These are phyloP conservation scores for Cyphomyrus discorhynchus DNA, from an alignment of 2,113 vertebrate genomes.

Conservation along the genomic window DNA sequence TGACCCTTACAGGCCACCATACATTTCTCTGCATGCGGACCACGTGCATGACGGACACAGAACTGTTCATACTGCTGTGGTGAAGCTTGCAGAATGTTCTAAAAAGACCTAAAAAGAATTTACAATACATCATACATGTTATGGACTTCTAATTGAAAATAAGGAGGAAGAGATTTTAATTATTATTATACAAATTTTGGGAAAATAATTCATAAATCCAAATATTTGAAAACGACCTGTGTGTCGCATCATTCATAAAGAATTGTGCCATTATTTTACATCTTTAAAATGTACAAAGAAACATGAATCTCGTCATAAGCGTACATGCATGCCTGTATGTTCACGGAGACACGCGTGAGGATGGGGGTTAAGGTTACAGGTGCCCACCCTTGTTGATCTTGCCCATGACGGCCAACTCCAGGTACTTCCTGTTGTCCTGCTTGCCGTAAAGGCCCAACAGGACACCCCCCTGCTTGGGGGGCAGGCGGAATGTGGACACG, in stretches of 20 bases:
- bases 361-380: background rate
- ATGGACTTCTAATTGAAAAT: too few species aligned
- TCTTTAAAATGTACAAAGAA: background rate
- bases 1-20: background rate
- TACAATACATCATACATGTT: too few species aligned
- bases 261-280: background rate
- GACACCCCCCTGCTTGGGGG: conserved; percentile 69
- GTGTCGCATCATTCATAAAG: background rate
- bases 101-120: too few species aligned
- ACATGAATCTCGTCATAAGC: background rate
- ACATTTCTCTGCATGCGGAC: too few species aligned
- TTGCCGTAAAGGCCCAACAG: conserved; percentile 76
- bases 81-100: too few species aligned
- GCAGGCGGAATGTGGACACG: conserved; percentile 71
- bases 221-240: too few species aligned
- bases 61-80: too few species aligned
- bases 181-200: too few species aligned
- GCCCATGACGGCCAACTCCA: conserved; percentile 69
- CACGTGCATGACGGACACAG: too few species aligned
- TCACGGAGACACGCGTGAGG: background rate
- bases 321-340: background rate
- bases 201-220: too few species aligned
- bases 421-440: conserved; percentile 72
- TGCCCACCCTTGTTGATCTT: conserved; percentile 75
- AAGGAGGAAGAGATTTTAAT: background rate